A percentile compares a stretch with the other conserved stretches of the same genome.
Conservation (phyloP, 2,888 invertebrate species). For the Ecliptopera silaceata region DNA sequence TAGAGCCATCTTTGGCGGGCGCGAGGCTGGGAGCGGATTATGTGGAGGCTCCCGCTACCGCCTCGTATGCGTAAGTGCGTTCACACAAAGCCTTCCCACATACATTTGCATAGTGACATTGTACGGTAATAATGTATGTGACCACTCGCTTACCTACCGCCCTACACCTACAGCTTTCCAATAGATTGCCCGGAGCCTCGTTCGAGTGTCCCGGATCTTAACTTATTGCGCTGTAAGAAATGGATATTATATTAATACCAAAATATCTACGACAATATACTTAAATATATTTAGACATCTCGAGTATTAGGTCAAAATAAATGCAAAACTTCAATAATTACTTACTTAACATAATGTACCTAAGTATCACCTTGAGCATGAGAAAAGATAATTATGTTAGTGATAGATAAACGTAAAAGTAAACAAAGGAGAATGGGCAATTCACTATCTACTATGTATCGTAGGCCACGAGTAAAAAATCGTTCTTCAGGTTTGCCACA, state of each 20-base stretch:
- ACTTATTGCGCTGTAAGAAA: constrained; percentile 8
- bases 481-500: too few species aligned
- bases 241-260: constrained; percentile 5
- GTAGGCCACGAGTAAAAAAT: too few species aligned
- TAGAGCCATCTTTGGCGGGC: constrained; percentile 77
- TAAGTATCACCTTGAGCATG: too few species aligned
- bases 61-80: constrained; percentile 81
- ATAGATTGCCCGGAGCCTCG: constrained; percentile 54
- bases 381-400: too few species aligned
- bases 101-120: constrained; percentile 83
- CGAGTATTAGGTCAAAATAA: too few species aligned
- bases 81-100: constrained; percentile 80
- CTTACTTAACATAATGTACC: too few species aligned
- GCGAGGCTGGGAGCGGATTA: constrained; percentile 73
- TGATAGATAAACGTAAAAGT: too few species aligned
- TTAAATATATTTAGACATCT: too few species aligned
- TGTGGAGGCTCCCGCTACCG: constrained; percentile 71
- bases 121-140: constrained; percentile 82
- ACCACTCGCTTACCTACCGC: constrained; percentile 60
- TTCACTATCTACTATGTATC: too few species aligned
- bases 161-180: constrained; percentile 70
- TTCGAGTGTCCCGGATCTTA: constrained; percentile 21
- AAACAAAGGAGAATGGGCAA: too few species aligned
- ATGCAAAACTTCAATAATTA: too few species aligned
- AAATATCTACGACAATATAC: neutral